phyloP scores from a whole-genome alignment of 2,113 vertebrate genomes.

The Phalacrocorax aristotelis region DNA sequence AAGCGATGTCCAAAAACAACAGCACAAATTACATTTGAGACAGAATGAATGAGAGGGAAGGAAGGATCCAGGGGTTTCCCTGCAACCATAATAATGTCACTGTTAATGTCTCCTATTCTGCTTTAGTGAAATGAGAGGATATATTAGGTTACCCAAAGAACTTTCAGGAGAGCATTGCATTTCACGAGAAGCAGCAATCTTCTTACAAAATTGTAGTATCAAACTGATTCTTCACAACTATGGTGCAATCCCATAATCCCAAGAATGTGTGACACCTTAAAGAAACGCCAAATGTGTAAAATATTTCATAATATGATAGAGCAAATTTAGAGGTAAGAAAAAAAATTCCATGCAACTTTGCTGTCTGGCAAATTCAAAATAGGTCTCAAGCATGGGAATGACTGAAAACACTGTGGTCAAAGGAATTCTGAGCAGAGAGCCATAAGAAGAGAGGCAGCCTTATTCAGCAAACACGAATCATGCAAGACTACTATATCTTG shows the following conservation, averaged over 20 bases:
- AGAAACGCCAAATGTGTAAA: neutral
- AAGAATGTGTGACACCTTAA: neutral
- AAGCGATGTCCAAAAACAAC: conserved; percentile 50
- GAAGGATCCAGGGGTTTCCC: conserved; percentile 61
- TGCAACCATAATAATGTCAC: neutral
- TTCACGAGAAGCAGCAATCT: neutral
- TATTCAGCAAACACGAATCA: neutral
- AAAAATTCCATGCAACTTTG: neutral
- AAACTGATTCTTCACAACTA: neutral
- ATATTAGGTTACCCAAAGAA: neutral
- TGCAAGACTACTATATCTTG: neutral
- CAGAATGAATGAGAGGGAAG: conserved; percentile 15
- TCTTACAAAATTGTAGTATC: neutral
- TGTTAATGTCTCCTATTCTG: neutral
- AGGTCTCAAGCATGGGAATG: neutral
- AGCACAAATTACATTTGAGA: conserved; percentile 64
- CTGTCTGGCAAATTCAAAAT: neutral
- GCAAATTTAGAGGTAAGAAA: neutral
- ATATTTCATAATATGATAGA: neutral
- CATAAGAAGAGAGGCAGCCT: neutral
- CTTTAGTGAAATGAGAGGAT: neutral
- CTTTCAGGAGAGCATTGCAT: neutral
- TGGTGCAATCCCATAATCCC: neutral
- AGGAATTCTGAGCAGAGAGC: neutral
- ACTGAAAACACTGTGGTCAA: neutral